Base-by-base conservation (phyloP, 1,140 invertebrate genomes). In the Dendroctonus ponderosae region DNA sequence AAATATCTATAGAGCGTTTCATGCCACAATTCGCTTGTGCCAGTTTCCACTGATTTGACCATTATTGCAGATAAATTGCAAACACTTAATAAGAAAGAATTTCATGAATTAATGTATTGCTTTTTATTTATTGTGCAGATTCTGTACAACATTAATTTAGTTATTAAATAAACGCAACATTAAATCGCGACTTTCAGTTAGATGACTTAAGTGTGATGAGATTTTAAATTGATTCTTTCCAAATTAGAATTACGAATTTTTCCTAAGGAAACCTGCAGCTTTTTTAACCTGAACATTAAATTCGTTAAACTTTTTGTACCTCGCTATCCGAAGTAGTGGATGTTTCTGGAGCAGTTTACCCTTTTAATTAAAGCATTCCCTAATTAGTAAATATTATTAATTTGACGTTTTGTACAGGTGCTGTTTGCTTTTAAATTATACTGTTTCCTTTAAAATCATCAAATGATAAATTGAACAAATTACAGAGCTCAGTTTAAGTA, bases 1-100 rank as follows among this genome's bases (percentile, higher is more conserved):
- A 51, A 51, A 51, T 15, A 51, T 51, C 49, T 51, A 51, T 51
- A 51, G 49, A 9, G 49, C 49, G 15, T 51, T 51, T 51, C 11
- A 51, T 51, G 26, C 26, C 26, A 26, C 26, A 26, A 26, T 26
- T 26, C 26, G 26, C 26, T 26, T 26, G 26, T 26, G 26, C 3
- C 26, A 26, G 26, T 3, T 26, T 26, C 26, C 26, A 26, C 26
- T 26, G 26, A 26, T 26, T 26, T 26, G 26, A 3, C 26, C 26
- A 26, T 26, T 26, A 26, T 26, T 26, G 26, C 26, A 3, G 26
- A 26, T 26, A 26, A 26, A 26, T 26, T 26, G 26, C 26, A 26
- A 26, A 26, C 26, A 26, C 26, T 26, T 26, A 26, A 26, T 26
- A 26, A 3, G 26, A 26, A 26, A 26, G 26, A 26, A 26, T 2